These are phyloP conservation scores for Cordilura impudica DNA, from an alignment of 2,888 invertebrate species.

Conservation along the genomic window DNA sequence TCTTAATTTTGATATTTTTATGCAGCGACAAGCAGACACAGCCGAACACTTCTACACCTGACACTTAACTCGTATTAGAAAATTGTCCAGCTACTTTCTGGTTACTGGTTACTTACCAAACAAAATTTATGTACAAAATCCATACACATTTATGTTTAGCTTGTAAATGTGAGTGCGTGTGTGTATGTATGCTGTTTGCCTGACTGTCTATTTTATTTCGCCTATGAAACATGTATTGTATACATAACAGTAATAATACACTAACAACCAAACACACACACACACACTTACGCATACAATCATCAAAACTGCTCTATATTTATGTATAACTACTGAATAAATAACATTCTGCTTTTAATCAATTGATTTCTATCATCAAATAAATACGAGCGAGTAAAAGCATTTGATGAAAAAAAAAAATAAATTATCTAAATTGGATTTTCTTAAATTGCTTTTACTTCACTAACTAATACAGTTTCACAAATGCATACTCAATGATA, in stretches of 20 bases:
- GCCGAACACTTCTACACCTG: too few relatives aligned
- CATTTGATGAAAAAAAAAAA: constrained; percentile 1
- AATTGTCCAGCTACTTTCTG: too few relatives aligned
- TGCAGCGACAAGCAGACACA: too few relatives aligned
- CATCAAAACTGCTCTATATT: background rate
- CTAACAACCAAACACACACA: background rate
- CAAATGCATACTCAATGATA: too few relatives aligned
- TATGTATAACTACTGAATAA: background rate
- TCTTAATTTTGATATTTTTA: too few relatives aligned
- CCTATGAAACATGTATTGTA: too few relatives aligned
- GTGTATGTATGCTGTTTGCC: too few relatives aligned
- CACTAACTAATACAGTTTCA: background rate
- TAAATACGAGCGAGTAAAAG: background rate
- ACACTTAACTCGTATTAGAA: too few relatives aligned
- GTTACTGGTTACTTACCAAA: too few relatives aligned
- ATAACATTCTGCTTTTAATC: constrained; percentile 31
- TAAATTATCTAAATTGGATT: constrained; percentile 34
- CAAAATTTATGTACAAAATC: background rate
- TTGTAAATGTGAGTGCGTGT: too few relatives aligned
- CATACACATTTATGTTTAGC: background rate
- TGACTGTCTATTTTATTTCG: too few relatives aligned
- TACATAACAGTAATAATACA: background rate
- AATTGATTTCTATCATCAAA: constrained; percentile 38
- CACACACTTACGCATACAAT: background rate
- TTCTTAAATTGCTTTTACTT: constrained; percentile 32